Percentiles rank a stretch among this genome's conserved stretches.
These are phyloP conservation scores for Lasioglossum villosulum DNA, from an alignment of 2,888 invertebrate genomes.

Conservation along the genomic window DNA sequence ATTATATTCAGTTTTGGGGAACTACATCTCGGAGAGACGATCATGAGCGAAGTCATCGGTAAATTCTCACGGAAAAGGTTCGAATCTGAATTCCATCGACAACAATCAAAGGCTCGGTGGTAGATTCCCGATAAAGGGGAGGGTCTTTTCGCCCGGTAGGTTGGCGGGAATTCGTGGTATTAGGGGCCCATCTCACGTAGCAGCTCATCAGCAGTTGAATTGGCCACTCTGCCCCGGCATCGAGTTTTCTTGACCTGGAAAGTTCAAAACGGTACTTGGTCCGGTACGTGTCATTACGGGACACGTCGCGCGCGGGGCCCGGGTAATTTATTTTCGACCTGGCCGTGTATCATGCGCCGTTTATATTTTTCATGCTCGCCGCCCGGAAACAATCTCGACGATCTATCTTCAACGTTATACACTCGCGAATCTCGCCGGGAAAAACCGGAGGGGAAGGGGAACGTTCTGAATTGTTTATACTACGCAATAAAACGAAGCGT, in stretches of 20 bases:
- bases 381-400: background rate
- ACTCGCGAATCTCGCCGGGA: background rate
- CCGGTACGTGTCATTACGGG: conserved; percentile 56
- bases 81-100: conserved; percentile 54
- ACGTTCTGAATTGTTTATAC: background rate
- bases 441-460: background rate
- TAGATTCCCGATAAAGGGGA: conserved; percentile 57
- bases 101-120: conserved; percentile 55
- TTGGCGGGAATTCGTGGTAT: conserved; percentile 64
- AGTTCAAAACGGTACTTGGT: conserved; percentile 64
- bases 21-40: no score
- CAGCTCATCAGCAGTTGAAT: conserved; percentile 71
- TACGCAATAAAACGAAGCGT: background rate
- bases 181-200: conserved; percentile 74
- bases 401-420: background rate
- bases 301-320: conserved; percentile 45
- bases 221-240: conserved; percentile 70
- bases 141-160: conserved; percentile 46
- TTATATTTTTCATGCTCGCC: conserved; percentile 33
- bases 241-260: conserved; percentile 73
- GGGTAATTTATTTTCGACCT: conserved; percentile 49
- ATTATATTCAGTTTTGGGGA: no score
- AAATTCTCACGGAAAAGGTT: conserved; percentile 21
- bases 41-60: conserved; percentile 11
- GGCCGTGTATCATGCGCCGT: conserved; percentile 16